Evolutionary conservation across 1,140 invertebrate species (phyloP).

Genomic region (Lanistes nyassanus): DNA sequence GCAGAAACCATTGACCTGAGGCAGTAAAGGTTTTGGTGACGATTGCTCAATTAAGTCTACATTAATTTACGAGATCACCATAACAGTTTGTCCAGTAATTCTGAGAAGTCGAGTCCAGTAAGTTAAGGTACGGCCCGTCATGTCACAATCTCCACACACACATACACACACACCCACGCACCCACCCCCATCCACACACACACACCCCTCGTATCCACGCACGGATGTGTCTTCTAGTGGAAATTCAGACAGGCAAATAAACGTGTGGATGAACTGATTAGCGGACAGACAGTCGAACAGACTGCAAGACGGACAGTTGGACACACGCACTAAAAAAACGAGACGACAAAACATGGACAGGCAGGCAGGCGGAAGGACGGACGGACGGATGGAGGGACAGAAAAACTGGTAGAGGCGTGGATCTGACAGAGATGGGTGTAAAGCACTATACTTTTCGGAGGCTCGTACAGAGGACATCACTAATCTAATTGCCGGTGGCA

Average conservation of each 20-base stretch:
- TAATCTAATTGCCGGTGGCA: too few relatives aligned
- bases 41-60: too few relatives aligned
- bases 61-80: too few relatives aligned
- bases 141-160: too few relatives aligned
- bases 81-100: too few relatives aligned
- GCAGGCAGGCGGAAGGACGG: not conserved
- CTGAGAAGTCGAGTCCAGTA: too few relatives aligned
- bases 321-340: not conserved
- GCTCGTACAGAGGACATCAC: not conserved
- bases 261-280: not conserved
- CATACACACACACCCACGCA: conserved; percentile 15
- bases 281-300: not conserved
- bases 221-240: too few relatives aligned
- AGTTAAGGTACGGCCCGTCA: too few relatives aligned
- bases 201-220: conserved; percentile 2
- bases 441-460: not conserved
- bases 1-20: too few relatives aligned
- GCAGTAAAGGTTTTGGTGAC: too few relatives aligned
- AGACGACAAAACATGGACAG: not conserved
- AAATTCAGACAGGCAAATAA: not conserved
- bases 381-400: not conserved
- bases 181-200: conserved; percentile 17
- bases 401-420: not conserved
- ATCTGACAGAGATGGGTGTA: not conserved
- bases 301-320: not conserved